Percentiles rank a stretch among this genome's conserved stretches.
phyloP scores from a whole-genome alignment of 2,113 vertebrate genomes.

The Anseranas semipalmata region DNA sequence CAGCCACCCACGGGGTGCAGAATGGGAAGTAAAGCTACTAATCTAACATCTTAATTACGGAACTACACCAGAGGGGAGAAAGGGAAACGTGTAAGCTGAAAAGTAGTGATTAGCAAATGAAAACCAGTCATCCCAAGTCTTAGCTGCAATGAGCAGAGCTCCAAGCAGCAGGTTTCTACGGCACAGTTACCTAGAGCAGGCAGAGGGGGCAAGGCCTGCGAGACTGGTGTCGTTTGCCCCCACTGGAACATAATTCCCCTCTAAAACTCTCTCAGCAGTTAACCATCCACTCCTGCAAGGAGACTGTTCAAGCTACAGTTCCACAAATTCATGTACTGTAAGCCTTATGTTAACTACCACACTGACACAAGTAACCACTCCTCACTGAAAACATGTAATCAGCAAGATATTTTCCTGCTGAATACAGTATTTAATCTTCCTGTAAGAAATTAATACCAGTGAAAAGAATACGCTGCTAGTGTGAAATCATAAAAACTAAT shows the following conservation, averaged over 20 bases:
- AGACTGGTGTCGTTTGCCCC: too few species aligned
- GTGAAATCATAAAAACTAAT: not conserved
- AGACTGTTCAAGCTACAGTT: not conserved
- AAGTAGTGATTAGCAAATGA: not conserved
- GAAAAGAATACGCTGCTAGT: not conserved
- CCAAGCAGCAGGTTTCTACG: not conserved
- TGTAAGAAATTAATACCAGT: not conserved
- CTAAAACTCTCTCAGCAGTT: not conserved
- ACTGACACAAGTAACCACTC: not conserved
- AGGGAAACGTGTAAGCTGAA: not conserved
- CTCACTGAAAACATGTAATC: not conserved
- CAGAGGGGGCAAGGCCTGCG: not conserved
- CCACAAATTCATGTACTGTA: not conserved
- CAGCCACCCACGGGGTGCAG: accelerated
- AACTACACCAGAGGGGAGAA: not conserved
- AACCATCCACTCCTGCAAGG: not conserved
- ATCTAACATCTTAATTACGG: not conserved
- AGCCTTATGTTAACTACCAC: not conserved
- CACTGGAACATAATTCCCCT: not conserved
- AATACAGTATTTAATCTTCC: not conserved
- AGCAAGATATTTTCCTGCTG: not conserved
- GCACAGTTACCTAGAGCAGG: not conserved
- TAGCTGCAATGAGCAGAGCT: not conserved
- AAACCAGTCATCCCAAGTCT: not conserved
- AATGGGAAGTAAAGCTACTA: not conserved